phyloP scores from a whole-genome alignment of 2,113 vertebrate genomes.

The Zeus faber region DNA sequence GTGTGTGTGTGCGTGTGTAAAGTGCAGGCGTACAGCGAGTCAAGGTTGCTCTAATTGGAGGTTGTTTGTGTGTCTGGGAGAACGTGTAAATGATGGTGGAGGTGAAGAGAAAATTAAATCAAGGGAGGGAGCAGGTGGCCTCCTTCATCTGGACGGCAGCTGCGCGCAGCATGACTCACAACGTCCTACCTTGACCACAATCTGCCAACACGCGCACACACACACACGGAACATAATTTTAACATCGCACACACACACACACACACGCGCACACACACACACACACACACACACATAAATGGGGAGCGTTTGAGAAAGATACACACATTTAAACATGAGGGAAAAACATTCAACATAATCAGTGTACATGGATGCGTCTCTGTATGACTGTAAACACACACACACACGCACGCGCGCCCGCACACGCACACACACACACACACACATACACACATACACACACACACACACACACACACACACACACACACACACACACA shows the following conservation, averaged over 20 bases:
- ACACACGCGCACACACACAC: slow-evolving; percentile 7
- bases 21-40: slow-evolving; percentile 33
- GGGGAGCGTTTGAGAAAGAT: no score
- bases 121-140: slow-evolving; percentile 61
- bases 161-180: slow-evolving; percentile 62
- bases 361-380: no score
- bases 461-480: neutral
- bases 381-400: no score
- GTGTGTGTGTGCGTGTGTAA: neutral
- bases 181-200: slow-evolving; percentile 62
- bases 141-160: slow-evolving; percentile 69
- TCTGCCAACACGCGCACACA: slow-evolving; percentile 10
- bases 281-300: neutral
- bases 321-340: no score
- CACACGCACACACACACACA: slow-evolving; percentile 10
- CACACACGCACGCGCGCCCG: neutral
- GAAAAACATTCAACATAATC: no score
- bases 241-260: slow-evolving; percentile 12
- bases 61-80: slow-evolving; percentile 53
- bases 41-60: slow-evolving; percentile 57
- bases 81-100: slow-evolving; percentile 14
- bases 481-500: slow-evolving; percentile 6
- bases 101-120: slow-evolving; percentile 47
- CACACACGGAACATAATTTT: no score
- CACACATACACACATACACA: neutral